These are phyloP conservation scores for Macaria liturata DNA, from an alignment of 2,888 invertebrate species.

Conservation along the genomic window DNA sequence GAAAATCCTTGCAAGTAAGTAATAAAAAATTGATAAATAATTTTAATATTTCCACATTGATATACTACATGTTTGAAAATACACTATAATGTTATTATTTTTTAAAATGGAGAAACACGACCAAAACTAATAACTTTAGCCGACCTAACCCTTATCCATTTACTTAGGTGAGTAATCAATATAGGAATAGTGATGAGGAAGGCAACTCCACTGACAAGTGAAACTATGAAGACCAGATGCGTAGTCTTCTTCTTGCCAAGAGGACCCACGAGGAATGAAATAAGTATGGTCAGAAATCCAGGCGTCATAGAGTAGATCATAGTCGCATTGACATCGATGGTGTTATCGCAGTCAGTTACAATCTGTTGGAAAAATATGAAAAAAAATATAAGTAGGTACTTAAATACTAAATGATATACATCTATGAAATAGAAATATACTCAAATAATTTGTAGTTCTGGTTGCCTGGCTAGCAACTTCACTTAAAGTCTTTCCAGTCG, in stretches of 20 bases:
- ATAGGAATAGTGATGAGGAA: too few species aligned
- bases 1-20: too few species aligned
- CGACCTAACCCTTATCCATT: too few species aligned
- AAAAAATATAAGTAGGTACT: constrained; percentile 1
- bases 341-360: constrained; percentile 52
- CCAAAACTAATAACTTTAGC: too few species aligned
- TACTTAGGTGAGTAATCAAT: too few species aligned
- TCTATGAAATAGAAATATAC: too few species aligned
- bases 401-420: too few species aligned
- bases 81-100: too few species aligned
- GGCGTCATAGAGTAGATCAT: constrained; percentile 60
- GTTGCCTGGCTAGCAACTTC: constrained; percentile 63
- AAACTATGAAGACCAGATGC: constrained; percentile 49
- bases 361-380: constrained; percentile 42
- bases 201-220: constrained; percentile 48
- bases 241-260: constrained; percentile 61
- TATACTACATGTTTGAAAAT: too few species aligned
- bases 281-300: constrained; percentile 48
- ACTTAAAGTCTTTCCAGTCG: constrained; percentile 59
- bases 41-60: too few species aligned
- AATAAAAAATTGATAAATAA: too few species aligned
- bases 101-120: too few species aligned
- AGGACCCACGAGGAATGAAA: constrained; percentile 58
- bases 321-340: constrained; percentile 57
- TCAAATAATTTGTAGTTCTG: constrained; percentile 36